Percentiles rank a stretch among this genome's conserved stretches.
Evolutionary conservation across 1,140 invertebrate genomes (phyloP).

Genomic region (Drosophila obscura): DNA sequence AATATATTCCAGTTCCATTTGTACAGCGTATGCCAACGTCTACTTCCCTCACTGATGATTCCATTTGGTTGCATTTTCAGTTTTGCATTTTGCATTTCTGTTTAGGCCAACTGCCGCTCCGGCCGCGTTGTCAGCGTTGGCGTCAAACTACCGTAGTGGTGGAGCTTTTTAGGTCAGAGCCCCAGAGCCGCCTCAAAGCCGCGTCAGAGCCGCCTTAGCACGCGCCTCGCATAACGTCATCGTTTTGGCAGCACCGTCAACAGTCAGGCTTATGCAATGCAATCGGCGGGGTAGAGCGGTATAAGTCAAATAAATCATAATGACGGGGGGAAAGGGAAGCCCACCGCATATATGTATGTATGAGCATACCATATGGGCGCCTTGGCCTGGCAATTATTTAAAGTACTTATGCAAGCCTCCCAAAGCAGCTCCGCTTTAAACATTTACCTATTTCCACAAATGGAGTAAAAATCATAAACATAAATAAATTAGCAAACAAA

Average conservation of each 20-base stretch:
- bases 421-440: not conserved
- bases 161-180: slow-evolving; percentile 65
- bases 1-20: not conserved
- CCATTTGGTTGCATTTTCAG: slow-evolving; percentile 21
- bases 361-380: slow-evolving; percentile 23
- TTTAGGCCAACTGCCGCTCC: slow-evolving; percentile 49
- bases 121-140: slow-evolving; percentile 53
- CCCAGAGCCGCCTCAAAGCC: slow-evolving; percentile 6
- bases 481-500: slow-evolving; percentile 47
- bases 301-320: slow-evolving; percentile 56
- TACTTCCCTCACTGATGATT: not conserved
- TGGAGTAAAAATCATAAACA: slow-evolving; percentile 47
- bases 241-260: slow-evolving; percentile 18
- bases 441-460: slow-evolving; percentile 21
- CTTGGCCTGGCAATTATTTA: slow-evolving; percentile 59
- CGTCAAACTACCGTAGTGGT: slow-evolving; percentile 65
- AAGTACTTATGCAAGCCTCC: slow-evolving; percentile 20
- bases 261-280: slow-evolving; percentile 53
- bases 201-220: slow-evolving; percentile 48
- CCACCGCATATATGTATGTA: slow-evolving; percentile 12
- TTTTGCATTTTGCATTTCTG: slow-evolving; percentile 40
- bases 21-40: slow-evolving; percentile 9
- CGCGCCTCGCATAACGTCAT: slow-evolving; percentile 62
- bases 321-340: not conserved
- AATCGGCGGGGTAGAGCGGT: slow-evolving; percentile 8